Conservation (phyloP, 2,888 invertebrate species). For the Lingula anatina region DNA sequence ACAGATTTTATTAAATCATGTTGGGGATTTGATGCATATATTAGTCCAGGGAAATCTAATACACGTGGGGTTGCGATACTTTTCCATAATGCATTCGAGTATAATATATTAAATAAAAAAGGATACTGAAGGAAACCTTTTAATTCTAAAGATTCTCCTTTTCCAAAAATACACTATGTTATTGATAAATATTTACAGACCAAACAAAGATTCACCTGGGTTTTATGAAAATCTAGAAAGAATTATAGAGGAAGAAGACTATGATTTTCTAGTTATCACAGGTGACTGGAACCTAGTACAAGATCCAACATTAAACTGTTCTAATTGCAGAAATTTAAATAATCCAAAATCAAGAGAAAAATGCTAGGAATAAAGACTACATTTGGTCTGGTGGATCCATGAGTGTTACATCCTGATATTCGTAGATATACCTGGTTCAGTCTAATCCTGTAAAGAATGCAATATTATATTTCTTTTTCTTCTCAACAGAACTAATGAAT, state of each 20-base stretch:
- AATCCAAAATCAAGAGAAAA: constrained; percentile 5
- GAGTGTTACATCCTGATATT: background rate
- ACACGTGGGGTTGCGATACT: too few relatives aligned
- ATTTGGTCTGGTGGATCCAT: constrained; percentile 3
- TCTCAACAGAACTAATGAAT: background rate
- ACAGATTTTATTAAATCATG: too few relatives aligned
- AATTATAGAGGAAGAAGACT: background rate
- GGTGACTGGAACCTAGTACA: too few relatives aligned
- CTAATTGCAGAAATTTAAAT: constrained; percentile 2
- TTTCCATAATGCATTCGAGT: too few relatives aligned
- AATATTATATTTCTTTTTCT: constrained; percentile 4
- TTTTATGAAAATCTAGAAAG: constrained; percentile 1
- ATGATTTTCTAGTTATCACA: constrained; percentile 1
- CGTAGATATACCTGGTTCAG: constrained; percentile 4
- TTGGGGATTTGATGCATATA: too few relatives aligned
- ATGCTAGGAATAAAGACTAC: constrained; percentile 1
- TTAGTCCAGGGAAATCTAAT: too few relatives aligned
- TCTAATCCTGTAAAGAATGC: constrained; percentile 4
- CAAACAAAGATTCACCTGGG: constrained; percentile 5
- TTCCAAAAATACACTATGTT: too few relatives aligned
- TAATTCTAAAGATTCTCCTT: too few relatives aligned
- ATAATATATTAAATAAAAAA: too few relatives aligned
- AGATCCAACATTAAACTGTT: background rate
- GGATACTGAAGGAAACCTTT: too few relatives aligned
- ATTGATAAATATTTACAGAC: constrained; percentile 7